These are phyloP conservation scores for Anoplolepis gracilipes DNA, from an alignment of 1,140 invertebrate genomes.

Conservation along the genomic window DNA sequence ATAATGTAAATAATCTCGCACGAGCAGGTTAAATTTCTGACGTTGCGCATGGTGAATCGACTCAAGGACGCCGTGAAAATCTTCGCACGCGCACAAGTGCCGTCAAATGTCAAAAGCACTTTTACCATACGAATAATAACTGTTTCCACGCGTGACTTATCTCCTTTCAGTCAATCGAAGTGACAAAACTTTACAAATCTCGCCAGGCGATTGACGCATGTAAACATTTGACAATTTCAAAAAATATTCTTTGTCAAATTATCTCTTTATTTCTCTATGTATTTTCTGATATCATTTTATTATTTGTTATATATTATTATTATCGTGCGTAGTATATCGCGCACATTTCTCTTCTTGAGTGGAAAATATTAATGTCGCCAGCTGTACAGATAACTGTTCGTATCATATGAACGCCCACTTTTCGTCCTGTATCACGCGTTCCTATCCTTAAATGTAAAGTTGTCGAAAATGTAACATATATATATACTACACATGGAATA, in stretches of 20 bases:
- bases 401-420: slow-evolving; percentile 67
- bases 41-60: slow-evolving; percentile 35
- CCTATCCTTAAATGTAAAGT: not conserved
- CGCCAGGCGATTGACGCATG: not conserved
- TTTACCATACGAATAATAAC: slow-evolving; percentile 1
- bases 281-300: not conserved
- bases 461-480: not conserved
- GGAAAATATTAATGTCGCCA: slow-evolving; percentile 27
- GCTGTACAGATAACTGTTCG: slow-evolving; percentile 63
- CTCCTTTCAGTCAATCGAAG: not conserved
- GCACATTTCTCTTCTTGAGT: not conserved
- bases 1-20: slow-evolving; percentile 21
- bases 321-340: not conserved
- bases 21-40: slow-evolving; percentile 55
- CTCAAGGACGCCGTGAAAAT: slow-evolving; percentile 64
- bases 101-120: slow-evolving; percentile 53
- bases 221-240: not conserved
- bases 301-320: not conserved
- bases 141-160: not conserved
- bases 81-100: not conserved
- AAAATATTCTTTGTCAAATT: not conserved
- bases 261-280: not conserved
- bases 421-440: slow-evolving; percentile 11
- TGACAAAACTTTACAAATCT: not conserved
- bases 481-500: not conserved